Base-by-base conservation (phyloP, 53 echinoderm and acorn worm genomes). In the Hippasteria phrygiana region DNA sequence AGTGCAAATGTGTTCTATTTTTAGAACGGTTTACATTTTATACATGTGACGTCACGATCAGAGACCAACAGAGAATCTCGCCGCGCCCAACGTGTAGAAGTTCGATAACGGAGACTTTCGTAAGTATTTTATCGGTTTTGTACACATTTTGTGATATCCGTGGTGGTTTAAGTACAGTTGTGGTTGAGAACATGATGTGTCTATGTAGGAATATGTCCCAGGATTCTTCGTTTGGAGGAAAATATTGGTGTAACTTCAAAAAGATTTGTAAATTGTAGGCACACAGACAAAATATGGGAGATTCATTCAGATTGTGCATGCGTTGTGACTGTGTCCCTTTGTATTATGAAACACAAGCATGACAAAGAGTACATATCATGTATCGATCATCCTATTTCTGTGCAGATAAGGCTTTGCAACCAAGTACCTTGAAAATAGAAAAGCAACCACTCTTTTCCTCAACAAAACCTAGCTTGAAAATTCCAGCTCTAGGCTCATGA, bases 61-160 rank as follows among this genome's bases (percentile, higher is more conserved):
- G 22, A 75, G 75, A 50, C 75, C 85, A 85, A 46, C 53, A 69
- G 69, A 67, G 59, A 37, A 59, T 40, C 43, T 26, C 59, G 59
- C 85, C 85, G 70, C 85, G 85, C 85, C 85, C 85, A 85, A 85
- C 85, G 70, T 50, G 40, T 79, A 20, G 69, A 36, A 9, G 69
- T 32, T 24, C 42, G 51, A 20, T 32, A 79, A 47, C 51, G 14
- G 48, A 53, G 51, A 85, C 34, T 71, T 35, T 81, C 32, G 34
- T 71, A 47, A 69, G 70, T 85, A 14, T n/a, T 81, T 56, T 69
- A n/a, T 48, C 14, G 24, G 53, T 40, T 83, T 81, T 83, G 35
- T 33, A 32, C 17, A 4, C 28, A 27, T 62, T 66, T 45, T 83
- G 26, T 31, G 29, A 27, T 65, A 18, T 67, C 11, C 16, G 34